Evolutionary conservation across 1,140 invertebrate genomes (phyloP).

Genomic region (Heterodera carotae): DNA sequence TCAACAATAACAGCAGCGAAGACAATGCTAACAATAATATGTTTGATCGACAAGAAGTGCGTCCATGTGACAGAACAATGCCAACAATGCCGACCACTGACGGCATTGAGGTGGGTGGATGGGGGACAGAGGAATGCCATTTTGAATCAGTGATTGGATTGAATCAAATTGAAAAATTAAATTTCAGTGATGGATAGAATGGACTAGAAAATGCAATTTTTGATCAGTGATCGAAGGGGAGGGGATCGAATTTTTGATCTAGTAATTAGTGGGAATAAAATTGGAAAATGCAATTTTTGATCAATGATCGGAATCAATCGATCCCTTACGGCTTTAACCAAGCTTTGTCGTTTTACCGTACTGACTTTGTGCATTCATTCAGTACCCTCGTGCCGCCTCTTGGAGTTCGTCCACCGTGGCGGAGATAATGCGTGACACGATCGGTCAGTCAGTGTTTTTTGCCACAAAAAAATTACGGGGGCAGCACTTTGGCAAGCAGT

Average conservation of each 20-base stretch:
- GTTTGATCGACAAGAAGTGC: constrained; percentile 3
- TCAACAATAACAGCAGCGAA: background rate
- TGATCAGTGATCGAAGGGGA: no score
- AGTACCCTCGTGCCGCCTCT: constrained; percentile 59
- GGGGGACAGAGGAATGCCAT: background rate
- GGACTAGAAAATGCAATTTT: no score
- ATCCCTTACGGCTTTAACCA: background rate
- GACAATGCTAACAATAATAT: background rate
- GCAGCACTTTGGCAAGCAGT: no score
- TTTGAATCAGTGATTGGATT: background rate
- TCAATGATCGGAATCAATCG: background rate
- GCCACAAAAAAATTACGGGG: no score
- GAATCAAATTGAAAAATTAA: background rate
- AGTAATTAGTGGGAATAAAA: no score
- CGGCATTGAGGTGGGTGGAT: constrained; percentile 48
- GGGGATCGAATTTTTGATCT: no score
- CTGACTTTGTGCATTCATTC: background rate
- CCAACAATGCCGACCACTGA: constrained; percentile 59
- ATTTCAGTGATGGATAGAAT: no score
- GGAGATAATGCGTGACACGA: constrained; percentile 58
- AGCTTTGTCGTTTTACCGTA: no score
- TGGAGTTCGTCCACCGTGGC: constrained; percentile 57
- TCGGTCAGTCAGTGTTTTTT: constrained; percentile 40
- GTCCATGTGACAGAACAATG: constrained; percentile 35
- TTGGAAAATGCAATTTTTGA: no score